These are phyloP conservation scores for Ectemnius lituratus DNA, from an alignment of 2,888 invertebrate species.

Conservation along the genomic window DNA sequence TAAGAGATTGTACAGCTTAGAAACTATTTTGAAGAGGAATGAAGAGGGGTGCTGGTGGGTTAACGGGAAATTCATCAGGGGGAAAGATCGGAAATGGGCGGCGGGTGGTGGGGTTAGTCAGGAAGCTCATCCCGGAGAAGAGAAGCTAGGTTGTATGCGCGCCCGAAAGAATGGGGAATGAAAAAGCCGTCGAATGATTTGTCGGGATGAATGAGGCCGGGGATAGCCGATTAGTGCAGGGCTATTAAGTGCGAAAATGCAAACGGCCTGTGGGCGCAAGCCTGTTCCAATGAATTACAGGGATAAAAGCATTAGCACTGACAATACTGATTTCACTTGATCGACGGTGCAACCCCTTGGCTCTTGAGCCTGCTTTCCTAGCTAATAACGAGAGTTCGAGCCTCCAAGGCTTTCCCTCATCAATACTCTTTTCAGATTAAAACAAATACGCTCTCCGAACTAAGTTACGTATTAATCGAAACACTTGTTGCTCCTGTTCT, in stretches of 20 bases:
- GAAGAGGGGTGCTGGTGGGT: no score
- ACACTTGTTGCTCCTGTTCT: conserved; percentile 15
- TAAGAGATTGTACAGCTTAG: no score
- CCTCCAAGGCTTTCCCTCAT: conserved; percentile 26
- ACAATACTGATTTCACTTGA: not conserved
- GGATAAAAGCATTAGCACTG: not conserved
- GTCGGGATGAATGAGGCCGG: not conserved
- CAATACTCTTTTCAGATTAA: not conserved
- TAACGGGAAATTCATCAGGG: no score
- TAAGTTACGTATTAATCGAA: conserved; percentile 11
- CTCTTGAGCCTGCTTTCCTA: conserved; percentile 26
- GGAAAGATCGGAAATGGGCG: no score
- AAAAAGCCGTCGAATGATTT: not conserved
- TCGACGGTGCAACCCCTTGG: no score
- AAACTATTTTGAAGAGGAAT: no score
- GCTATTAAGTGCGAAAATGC: conserved; percentile 1
- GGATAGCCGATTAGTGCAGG: not conserved
- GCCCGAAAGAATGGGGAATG: not conserved
- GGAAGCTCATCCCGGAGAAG: no score
- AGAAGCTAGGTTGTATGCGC: no score
- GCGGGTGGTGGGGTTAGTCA: not conserved
- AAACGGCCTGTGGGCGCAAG: not conserved
- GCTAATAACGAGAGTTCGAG: conserved; percentile 46
- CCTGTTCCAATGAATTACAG: not conserved
- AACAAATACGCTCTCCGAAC: not conserved